Evolutionary conservation across 1,140 invertebrate species (phyloP).

Genomic region (Batillaria attramentaria): DNA sequence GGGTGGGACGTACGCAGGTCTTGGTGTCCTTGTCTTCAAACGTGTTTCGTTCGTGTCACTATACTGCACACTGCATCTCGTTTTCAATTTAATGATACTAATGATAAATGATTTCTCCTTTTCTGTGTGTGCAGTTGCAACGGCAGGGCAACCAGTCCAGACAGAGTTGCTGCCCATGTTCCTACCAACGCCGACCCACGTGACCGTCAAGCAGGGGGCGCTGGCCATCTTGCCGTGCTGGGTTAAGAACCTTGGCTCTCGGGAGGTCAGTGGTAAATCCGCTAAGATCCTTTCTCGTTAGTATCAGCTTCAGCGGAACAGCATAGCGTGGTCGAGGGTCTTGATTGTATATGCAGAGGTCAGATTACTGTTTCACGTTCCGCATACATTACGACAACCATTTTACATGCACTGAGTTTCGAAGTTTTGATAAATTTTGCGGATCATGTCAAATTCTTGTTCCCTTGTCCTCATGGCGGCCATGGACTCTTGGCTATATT

Average conservation of each 20-base stretch:
- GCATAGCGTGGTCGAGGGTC: no score
- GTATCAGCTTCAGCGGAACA: no score
- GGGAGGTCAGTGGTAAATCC: constrained; percentile 9
- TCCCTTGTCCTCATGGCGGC: no score
- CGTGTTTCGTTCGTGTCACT: neutral
- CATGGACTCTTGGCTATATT: no score
- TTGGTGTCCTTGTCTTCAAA: neutral
- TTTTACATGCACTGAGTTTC: no score
- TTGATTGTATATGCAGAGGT: no score
- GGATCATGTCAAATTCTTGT: no score
- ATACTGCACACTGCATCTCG: neutral
- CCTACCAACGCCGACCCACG: constrained; percentile 17
- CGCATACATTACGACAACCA: no score
- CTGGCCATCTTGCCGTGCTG: constrained; percentile 32
- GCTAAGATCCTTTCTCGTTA: no score
- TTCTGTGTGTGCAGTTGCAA: neutral
- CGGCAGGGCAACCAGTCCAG: neutral
- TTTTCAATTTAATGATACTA: neutral
- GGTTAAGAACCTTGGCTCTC: constrained; percentile 22
- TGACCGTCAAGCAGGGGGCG: constrained; percentile 20
- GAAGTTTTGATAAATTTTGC: no score
- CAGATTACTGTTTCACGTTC: no score
- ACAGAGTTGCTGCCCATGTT: constrained; percentile 8
- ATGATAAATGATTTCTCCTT: neutral
- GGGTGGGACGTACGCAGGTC: neutral